Evolutionary conservation across 2,113 vertebrate genomes (phyloP), one percentile per base, ranked within the genome.

Genomic region (Lynx canadensis): DNA sequence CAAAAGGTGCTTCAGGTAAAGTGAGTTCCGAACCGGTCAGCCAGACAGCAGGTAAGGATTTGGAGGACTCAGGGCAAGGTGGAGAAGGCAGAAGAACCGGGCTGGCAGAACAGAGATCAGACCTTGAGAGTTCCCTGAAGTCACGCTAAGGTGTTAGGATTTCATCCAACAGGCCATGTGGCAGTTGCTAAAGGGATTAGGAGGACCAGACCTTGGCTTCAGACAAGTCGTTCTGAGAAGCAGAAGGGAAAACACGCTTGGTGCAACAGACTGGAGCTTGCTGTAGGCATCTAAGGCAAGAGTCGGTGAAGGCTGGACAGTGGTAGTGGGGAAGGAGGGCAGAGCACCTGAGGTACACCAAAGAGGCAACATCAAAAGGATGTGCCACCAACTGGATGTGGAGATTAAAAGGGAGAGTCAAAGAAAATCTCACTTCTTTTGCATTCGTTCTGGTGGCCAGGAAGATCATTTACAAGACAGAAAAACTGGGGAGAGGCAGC

Each of bases 331-430:
- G 21, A 83, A 86, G 81, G 68, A 78, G 11, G 71, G 71, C 3
- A 38, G 1, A 15, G 25, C 2, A 1, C 45, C 9, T 6, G 12
- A 36, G 13, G 13, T 2, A 13, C 9, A 21, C 1, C 4, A 31
- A 57, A 19, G 50, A 21, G 69, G 80, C 3, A 25, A 23, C 10
- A 4, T 36, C 48, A 25, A 23, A 89, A 74, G 90, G 79, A 82
- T 23, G 2, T 1, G 19, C 15, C 36, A 69, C 14, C 15, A 29
- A 13, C 2, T 2, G 31, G 52, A 63, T 27, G 13, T 3, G 25
- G 73, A 21, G 27, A 12, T 29, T 23, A 23, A 52, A 18, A 50
- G 14, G 41, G 7, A 10, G 45, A 45, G 15, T 69, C 18, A 10
- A 60, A 82, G 85, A 73, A 93, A 96, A 36, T 1, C 7, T 45